Evolutionary conservation across 2,113 vertebrate species (phyloP).

Genomic region (Anarrhichthys ocellatus): DNA sequence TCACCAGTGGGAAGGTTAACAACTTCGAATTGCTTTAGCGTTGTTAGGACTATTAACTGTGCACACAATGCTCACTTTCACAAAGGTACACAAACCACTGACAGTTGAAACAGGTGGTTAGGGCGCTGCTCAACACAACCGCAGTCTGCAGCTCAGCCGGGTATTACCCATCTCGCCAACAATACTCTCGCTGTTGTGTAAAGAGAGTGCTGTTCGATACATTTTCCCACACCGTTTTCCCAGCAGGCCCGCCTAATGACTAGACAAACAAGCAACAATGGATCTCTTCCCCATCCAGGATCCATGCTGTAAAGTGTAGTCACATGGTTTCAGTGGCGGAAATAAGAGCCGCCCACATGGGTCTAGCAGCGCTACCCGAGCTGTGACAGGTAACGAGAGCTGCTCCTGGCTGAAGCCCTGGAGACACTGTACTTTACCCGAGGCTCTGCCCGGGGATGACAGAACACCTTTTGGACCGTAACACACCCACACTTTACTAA

Average conservation of each 20-base stretch:
- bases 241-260: conserved; percentile 17
- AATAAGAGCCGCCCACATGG: conserved; percentile 71
- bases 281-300: not conserved
- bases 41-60: not conserved
- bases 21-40: not conserved
- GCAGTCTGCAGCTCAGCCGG: conserved; percentile 12
- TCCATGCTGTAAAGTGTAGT: not conserved
- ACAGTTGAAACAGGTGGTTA: conserved; percentile 26
- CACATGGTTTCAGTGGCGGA: conserved; percentile 43
- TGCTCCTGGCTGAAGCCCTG: conserved; percentile 45
- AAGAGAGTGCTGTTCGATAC: not conserved
- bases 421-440: conserved; percentile 45
- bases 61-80: not conserved
- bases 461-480: conserved; percentile 45
- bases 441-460: conserved; percentile 45
- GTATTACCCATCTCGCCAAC: conserved; percentile 13
- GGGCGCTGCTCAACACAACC: conserved; percentile 4
- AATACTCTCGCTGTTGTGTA: conserved; percentile 11
- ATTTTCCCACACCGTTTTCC: conserved; percentile 19
- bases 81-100: conserved; percentile 5
- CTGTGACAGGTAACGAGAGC: conserved; percentile 76
- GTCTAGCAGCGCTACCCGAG: conserved; percentile 67
- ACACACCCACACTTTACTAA: conserved; percentile 39
- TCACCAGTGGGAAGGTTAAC: not conserved
- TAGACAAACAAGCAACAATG: conserved; percentile 35